Evolutionary conservation across 2,888 invertebrate genomes (phyloP).

Genomic region (Drosophila diplacantha): DNA sequence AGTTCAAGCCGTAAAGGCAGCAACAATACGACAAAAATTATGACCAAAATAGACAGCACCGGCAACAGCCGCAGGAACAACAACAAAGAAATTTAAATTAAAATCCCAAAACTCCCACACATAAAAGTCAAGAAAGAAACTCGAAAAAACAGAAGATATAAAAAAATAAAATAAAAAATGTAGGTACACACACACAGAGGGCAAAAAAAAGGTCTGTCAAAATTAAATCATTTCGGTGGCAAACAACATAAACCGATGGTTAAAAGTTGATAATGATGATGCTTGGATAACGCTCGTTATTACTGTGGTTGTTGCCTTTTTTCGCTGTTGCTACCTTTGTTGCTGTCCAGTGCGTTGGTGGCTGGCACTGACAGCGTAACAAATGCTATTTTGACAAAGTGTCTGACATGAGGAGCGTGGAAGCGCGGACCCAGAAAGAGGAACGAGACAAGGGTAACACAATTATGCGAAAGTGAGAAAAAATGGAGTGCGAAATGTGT

Average conservation of each 20-base stretch:
- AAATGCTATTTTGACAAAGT: conserved; percentile 74
- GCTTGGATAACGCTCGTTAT: conserved; percentile 72
- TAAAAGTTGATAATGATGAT: conserved; percentile 74
- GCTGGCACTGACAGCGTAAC: conserved; percentile 69
- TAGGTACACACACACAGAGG: conserved; percentile 16
- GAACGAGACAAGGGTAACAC: conserved; percentile 24
- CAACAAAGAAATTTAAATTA: conserved; percentile 68
- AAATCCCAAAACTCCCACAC: conserved; percentile 73
- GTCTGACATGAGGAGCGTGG: conserved; percentile 73
- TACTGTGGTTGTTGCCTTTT: conserved; percentile 48
- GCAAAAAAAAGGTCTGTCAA: conserved; percentile 69
- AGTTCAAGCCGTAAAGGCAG: conserved; percentile 57
- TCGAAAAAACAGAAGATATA: conserved; percentile 23
- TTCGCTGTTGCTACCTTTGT: conserved; percentile 34
- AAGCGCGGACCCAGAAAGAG: conserved; percentile 48
- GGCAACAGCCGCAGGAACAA: conserved; percentile 29
- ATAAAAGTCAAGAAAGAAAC: conserved; percentile 71
- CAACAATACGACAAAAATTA: conserved; percentile 72
- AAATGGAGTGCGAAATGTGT: conserved; percentile 59
- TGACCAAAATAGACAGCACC: conserved; percentile 69
- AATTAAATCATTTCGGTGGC: conserved; percentile 74
- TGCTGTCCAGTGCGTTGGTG: conserved; percentile 70
- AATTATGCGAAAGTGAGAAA: conserved; percentile 68
- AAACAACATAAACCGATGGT: conserved; percentile 74
- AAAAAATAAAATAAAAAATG: conserved; percentile 6